A percentile compares a stretch with the other conserved stretches of the same genome.
These are phyloP conservation scores for Dicyema japonicum DNA, from an alignment of 1,140 invertebrate species.

Conservation along the genomic window DNA sequence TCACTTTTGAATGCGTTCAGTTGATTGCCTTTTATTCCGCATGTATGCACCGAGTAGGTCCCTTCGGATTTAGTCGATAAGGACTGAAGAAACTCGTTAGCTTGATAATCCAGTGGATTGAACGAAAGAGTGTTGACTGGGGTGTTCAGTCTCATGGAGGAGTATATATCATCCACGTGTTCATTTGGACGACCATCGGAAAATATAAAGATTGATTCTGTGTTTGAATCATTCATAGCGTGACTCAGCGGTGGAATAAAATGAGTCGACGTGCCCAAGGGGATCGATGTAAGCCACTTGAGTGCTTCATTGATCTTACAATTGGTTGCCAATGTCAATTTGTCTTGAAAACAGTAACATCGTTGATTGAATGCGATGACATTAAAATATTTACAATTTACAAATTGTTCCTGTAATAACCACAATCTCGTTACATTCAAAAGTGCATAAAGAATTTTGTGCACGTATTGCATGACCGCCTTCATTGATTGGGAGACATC, in stretches of 20 bases:
- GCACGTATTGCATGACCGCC: slow-evolving; percentile 14
- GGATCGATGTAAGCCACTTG: no score
- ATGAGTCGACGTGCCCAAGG: no score
- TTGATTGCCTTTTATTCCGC: no score
- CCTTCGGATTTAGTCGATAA: no score
- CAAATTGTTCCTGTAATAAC: no score
- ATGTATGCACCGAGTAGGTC: no score
- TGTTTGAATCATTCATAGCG: slow-evolving; percentile 12
- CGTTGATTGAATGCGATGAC: no score
- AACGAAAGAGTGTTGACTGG: slow-evolving; percentile 19
- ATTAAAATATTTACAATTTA: no score
- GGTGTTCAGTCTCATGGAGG: slow-evolving; percentile 14
- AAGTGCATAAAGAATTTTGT: slow-evolving; percentile 14
- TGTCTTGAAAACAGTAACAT: no score
- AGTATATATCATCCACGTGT: slow-evolving; percentile 16
- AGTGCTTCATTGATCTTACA: no score
- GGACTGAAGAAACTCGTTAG: slow-evolving; percentile 19
- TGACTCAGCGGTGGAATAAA: slow-evolving; percentile 8
- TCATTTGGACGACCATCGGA: slow-evolving; percentile 19
- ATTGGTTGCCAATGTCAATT: no score
- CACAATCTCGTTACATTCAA: slow-evolving; percentile 17
- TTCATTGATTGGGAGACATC: slow-evolving; percentile 17
- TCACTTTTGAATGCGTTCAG: no score
- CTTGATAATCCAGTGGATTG: slow-evolving; percentile 18
- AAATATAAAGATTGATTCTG: slow-evolving; percentile 17